Evolutionary conservation across 2,888 invertebrate species (phyloP).

Genomic region (Microctonus brassicae): DNA sequence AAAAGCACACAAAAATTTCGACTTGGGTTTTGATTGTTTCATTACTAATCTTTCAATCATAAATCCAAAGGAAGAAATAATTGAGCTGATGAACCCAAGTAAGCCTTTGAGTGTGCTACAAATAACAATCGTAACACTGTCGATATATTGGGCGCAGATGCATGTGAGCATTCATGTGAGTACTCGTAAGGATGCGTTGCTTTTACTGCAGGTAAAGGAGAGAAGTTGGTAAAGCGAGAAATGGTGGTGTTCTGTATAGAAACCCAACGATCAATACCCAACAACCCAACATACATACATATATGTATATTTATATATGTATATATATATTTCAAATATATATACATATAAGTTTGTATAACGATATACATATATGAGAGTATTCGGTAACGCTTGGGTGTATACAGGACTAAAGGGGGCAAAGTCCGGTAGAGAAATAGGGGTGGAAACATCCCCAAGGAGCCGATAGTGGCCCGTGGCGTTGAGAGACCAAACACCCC

Average conservation of each 20-base stretch:
- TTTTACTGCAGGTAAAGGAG: constrained; percentile 62
- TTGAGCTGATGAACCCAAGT: neutral
- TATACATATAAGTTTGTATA: constrained; percentile 56
- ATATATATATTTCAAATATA: constrained; percentile 50
- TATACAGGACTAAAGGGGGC: constrained; percentile 56
- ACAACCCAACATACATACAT: constrained; percentile 59
- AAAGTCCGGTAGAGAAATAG: constrained; percentile 60
- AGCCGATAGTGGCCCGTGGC: constrained; percentile 65
- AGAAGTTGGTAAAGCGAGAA: constrained; percentile 52
- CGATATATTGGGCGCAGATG: constrained; percentile 50
- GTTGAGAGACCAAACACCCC: constrained; percentile 59
- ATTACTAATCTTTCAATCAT: too few species aligned
- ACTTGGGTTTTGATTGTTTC: too few species aligned
- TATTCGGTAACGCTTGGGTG: constrained; percentile 55
- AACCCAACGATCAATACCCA: constrained; percentile 64
- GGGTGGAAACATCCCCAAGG: constrained; percentile 67
- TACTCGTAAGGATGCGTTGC: constrained; percentile 52
- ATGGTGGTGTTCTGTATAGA: constrained; percentile 16
- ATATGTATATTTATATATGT: constrained; percentile 50
- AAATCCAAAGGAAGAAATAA: too few species aligned
- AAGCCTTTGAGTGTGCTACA: constrained; percentile 52
- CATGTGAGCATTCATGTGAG: neutral
- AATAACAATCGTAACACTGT: constrained; percentile 25
- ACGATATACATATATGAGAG: constrained; percentile 58
- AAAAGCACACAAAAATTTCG: too few species aligned